Evolutionary conservation across 2,113 vertebrate species (phyloP).

Genomic region (Lepus americanus): DNA sequence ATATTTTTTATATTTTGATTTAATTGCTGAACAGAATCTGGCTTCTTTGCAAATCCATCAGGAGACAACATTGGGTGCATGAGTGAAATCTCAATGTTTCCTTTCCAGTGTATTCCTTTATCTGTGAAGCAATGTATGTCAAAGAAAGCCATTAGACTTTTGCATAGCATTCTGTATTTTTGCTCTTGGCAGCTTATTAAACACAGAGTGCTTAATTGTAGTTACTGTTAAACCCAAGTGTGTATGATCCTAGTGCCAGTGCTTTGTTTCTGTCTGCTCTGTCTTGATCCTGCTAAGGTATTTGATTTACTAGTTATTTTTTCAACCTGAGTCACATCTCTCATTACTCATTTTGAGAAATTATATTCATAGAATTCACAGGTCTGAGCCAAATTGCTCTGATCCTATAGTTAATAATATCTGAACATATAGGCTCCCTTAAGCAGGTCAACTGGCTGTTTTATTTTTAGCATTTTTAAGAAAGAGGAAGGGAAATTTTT

Average conservation of each 20-base stretch:
- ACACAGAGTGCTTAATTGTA: not conserved
- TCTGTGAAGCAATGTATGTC: not conserved
- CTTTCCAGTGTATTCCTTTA: not conserved
- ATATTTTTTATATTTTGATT: slow-evolving; percentile 64
- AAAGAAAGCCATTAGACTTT: slow-evolving; percentile 63
- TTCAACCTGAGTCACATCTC: slow-evolving; percentile 32
- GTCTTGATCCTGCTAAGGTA: slow-evolving; percentile 44
- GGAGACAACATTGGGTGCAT: not conserved
- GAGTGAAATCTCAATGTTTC: slow-evolving; percentile 62
- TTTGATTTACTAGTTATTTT: slow-evolving; percentile 61
- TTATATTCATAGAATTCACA: slow-evolving; percentile 24
- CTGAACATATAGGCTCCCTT: slow-evolving; percentile 20
- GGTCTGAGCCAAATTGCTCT: slow-evolving; percentile 19
- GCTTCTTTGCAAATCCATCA: slow-evolving; percentile 49
- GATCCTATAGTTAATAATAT: slow-evolving; percentile 41
- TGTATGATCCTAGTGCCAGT: not conserved
- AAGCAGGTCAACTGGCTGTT: slow-evolving; percentile 33
- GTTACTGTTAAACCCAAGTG: slow-evolving; percentile 41
- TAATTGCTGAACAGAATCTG: slow-evolving; percentile 60
- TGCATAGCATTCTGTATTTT: slow-evolving; percentile 42
- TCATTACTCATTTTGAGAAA: slow-evolving; percentile 48
- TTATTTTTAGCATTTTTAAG: slow-evolving; percentile 59
- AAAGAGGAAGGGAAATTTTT: slow-evolving; percentile 24
- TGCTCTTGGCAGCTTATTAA: slow-evolving; percentile 44
- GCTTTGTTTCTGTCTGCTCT: slow-evolving; percentile 31